Evolutionary conservation across 2,797 vertebrate genomes (phyloP), one percentile per base, ranked within the genome.

Genomic region (Pogonophryne albipinna): DNA sequence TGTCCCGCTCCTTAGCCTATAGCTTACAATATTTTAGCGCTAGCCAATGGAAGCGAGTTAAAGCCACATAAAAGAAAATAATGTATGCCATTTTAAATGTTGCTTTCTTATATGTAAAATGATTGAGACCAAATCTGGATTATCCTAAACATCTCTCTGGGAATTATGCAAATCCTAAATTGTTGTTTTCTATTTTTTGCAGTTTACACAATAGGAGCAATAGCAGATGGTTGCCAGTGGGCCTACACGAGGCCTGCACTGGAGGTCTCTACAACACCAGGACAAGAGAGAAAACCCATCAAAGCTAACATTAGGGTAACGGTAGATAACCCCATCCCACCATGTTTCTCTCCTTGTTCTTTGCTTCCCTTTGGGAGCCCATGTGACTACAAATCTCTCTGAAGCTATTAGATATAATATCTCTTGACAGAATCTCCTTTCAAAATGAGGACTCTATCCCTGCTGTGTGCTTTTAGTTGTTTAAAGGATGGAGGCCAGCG

Each of bases 351-450:
- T 23, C 31, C 50, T 10, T 76, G 34, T 71, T 71, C 41, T 44
- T 38, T 38, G 7, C 6, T n/a, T 63, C 41, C n/a, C 17, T 15
- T 55, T 66, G 46, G 53, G 50, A 60, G 59, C 19, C 11, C 34
- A 57, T 31, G 50, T 66, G 58, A 76, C 19, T 27, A 57, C 15
- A 61, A 67, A 70, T 60, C 23, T 38, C 13, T 76, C 41, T 58
- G 66, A 67, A 56, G 47, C 66, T 64, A 44, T 56, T 52, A 34
- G 17, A 74, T 61, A 64, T 44, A 65, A 61, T 47, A 71, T 71
- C 16, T 73, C 57, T 51, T 63, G 31, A 65, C 59, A 69, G 45
- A 53, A 61, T 76, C 59, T 76, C 45, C 16, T 74, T 79, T 49
- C 31, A 62, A 41, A 66, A 67, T 49, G 10, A 55, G 46, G 61